These are phyloP conservation scores for Sinonovacula constricta DNA, from an alignment of 1,140 invertebrate genomes.

Conservation along the genomic window DNA sequence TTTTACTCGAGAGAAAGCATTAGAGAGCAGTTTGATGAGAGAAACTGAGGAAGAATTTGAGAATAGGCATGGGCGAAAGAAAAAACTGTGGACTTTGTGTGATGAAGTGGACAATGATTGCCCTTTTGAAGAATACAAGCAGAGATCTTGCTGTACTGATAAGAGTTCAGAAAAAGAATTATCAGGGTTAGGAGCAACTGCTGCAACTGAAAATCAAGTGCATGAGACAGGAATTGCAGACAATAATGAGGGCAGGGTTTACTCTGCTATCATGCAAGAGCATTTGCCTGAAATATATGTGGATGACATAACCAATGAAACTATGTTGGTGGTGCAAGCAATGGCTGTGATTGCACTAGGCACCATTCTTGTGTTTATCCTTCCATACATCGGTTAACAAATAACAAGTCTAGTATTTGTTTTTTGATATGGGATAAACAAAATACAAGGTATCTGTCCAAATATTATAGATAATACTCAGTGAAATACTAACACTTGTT, in stretches of 20 bases:
- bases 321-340: conserved; percentile 29
- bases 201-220: too few relatives aligned
- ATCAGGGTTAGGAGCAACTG: too few relatives aligned
- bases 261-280: conserved; percentile 33
- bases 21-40: not conserved
- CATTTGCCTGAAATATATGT: conserved; percentile 1
- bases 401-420: too few relatives aligned
- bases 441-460: too few relatives aligned
- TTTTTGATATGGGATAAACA: too few relatives aligned
- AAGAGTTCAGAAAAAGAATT: too few relatives aligned
- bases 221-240: too few relatives aligned
- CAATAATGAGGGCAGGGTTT: not conserved
- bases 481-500: too few relatives aligned
- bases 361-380: conserved; percentile 17
- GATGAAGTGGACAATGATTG: not conserved
- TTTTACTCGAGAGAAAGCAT: conserved; percentile 7
- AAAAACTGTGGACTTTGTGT: conserved; percentile 28
- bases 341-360: conserved; percentile 33
- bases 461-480: too few relatives aligned
- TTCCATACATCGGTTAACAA: conserved; percentile 26
- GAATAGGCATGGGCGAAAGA: conserved; percentile 5
- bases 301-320: conserved; percentile 15
- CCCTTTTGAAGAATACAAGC: not conserved
- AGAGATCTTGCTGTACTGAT: too few relatives aligned
- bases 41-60: not conserved